Evolutionary conservation across 1,140 invertebrate genomes (phyloP), one percentile per base, ranked within the genome.

Genomic region (Oryctes rhinoceros): DNA sequence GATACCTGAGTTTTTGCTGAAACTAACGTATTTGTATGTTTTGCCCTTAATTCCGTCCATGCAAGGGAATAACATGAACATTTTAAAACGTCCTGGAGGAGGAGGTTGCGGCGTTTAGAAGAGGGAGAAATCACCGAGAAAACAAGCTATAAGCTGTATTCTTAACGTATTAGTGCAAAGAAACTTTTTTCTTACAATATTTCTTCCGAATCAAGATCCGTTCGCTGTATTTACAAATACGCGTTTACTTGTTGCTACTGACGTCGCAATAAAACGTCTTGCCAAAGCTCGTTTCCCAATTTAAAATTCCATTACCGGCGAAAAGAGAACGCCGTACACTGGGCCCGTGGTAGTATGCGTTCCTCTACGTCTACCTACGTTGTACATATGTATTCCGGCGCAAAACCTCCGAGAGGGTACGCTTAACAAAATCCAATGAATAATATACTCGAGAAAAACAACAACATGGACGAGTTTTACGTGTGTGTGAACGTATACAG

Each of bases 261-360:
- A n/a, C 18, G 15, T 59, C 53, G 1, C 5, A 59, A 59, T 59
- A 59, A 59, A 59, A 59, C 53, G 53, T 59, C 53, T 59, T 59
- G 53, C 53, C 53, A 59, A 59, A 59, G 18, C 15, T 44, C 39
- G 18, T n/a, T 71, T 71, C 20, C 35, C 65, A 71, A 71, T 71
- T 71, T 71, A 71, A 71, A 71, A 71, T 71, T 71, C 65, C 35
- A 71, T 71, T 71, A 71, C 65, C 65, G 65, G 24, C 15, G 53
- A 24, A 37, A 59, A 59, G 53, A 18, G 53, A 59, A 59, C 18
- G 18, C 53, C 18, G 18, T 59, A 59, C 13, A 5, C 53, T 7
- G 15, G 13, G 13, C 5, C 18, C n/a, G 11, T 11, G 49, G 0
- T n/a, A n/a, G 53, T 59, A 59, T 59, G 53, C 7, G 18, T 18